Percentiles rank a stretch among this genome's conserved stretches.
Conservation (phyloP, 2,888 invertebrate genomes). For the Aricia artaxerxes region DNA sequence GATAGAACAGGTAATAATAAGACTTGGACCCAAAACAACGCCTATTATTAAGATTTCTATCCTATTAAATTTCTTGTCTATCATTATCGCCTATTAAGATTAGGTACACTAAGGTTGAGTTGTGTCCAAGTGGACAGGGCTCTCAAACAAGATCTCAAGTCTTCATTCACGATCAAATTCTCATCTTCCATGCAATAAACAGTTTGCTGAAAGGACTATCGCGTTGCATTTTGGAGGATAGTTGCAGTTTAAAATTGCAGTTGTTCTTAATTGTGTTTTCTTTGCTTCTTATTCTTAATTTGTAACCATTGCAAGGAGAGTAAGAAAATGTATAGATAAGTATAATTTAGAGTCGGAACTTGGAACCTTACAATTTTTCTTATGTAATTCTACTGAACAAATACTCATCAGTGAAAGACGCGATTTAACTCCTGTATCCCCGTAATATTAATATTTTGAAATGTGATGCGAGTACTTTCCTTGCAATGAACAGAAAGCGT, state of each 20-base stretch:
- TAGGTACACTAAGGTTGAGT: conserved; percentile 57
- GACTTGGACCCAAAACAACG: conserved; percentile 71
- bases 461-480: conserved; percentile 43
- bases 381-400: background rate
- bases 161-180: conserved; percentile 29
- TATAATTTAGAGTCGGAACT: background rate
- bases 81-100: background rate
- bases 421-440: background rate
- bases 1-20: conserved; percentile 79
- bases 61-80: conserved; percentile 38
- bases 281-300: conserved; percentile 32
- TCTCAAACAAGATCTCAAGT: conserved; percentile 34
- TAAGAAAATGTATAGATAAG: background rate
- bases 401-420: background rate
- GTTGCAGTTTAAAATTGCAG: conserved; percentile 33
- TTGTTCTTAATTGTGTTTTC: conserved; percentile 30
- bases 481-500: conserved; percentile 55
- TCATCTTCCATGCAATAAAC: conserved; percentile 18
- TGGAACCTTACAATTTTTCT: background rate
- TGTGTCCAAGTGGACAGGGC: conserved; percentile 65
- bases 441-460: background rate
- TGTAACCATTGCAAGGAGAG: conserved; percentile 32
- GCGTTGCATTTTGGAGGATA: conserved; percentile 29
- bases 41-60: conserved; percentile 39
- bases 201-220: conserved; percentile 24